A percentile compares a stretch with the other conserved stretches of the same genome.
phyloP scores from a whole-genome alignment of 1,140 invertebrate genomes.

The Apis cerana region DNA sequence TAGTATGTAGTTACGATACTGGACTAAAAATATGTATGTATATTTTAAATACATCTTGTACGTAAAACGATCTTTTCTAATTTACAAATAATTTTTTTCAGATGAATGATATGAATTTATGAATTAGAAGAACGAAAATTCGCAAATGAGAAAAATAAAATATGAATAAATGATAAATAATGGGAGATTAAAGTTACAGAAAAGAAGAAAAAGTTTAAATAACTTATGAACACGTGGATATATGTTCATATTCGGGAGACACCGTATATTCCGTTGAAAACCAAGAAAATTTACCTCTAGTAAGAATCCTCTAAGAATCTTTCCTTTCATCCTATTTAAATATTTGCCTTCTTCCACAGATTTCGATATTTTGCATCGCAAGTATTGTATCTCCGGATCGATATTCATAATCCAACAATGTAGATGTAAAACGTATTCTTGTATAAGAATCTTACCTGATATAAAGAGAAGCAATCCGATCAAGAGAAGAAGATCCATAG shows the following conservation, averaged over 20 bases:
- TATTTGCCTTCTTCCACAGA: neutral
- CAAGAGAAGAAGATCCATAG: slow-evolving; percentile 30
- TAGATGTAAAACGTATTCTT: neutral
- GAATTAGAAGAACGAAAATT: too few relatives aligned
- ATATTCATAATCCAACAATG: neutral
- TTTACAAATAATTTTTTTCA: too few relatives aligned
- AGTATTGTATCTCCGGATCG: neutral
- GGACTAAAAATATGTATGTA: too few relatives aligned
- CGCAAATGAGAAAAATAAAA: too few relatives aligned
- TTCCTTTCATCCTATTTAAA: slow-evolving; percentile 1
- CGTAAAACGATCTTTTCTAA: too few relatives aligned
- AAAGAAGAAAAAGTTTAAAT: neutral
- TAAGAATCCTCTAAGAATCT: neutral
- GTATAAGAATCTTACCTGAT: slow-evolving; percentile 40
- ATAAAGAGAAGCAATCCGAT: slow-evolving; percentile 51
- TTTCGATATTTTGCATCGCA: neutral
- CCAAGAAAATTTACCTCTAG: neutral
- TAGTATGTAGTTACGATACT: too few relatives aligned
- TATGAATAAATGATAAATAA: neutral
- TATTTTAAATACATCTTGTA: too few relatives aligned
- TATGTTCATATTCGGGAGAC: neutral
- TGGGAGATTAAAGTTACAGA: neutral
- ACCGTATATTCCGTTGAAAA: slow-evolving; percentile 3
- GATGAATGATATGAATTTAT: too few relatives aligned
- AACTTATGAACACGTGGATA: too few relatives aligned